Conservation (phyloP, 37 sponge, comb jelly and placozoan species). For the Chondrilla cf. caribensis region DNA sequence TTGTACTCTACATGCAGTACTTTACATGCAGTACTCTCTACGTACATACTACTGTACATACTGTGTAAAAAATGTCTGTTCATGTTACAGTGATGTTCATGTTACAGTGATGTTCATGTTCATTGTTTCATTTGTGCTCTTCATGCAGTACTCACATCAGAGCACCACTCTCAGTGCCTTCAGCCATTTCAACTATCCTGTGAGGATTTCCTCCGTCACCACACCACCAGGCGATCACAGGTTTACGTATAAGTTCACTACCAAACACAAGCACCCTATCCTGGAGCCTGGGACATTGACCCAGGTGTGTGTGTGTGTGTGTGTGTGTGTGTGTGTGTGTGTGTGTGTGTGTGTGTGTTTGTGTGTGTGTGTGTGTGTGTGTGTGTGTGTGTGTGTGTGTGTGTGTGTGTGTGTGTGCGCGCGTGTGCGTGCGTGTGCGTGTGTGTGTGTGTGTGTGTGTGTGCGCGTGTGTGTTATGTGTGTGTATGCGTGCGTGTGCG, state of each 20-base stretch:
- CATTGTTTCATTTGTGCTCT: no score
- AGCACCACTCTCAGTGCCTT: not conserved
- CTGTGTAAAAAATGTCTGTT: no score
- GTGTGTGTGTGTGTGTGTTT: no score
- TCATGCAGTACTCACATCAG: no score
- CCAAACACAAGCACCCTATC: not conserved
- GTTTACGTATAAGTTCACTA: not conserved
- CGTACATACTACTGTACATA: no score
- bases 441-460: not conserved
- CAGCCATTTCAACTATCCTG: constrained; percentile 12
- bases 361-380: no score
- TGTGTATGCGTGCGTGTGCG: not conserved
- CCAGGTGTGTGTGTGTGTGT: not conserved
- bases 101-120: no score
- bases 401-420: not conserved
- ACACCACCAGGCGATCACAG: not conserved
- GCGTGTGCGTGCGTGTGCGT: not conserved
- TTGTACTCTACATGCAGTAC: no score
- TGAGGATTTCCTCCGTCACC: not conserved
- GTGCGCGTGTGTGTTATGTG: not conserved
- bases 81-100: no score
- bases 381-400: no score
- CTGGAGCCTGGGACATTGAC: not conserved
- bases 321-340: no score
- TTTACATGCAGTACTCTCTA: no score